A percentile compares a stretch with the other conserved stretches of the same genome.
Conservation (phyloP, 2,113 vertebrate genomes). For the Pardalotus punctatus region DNA sequence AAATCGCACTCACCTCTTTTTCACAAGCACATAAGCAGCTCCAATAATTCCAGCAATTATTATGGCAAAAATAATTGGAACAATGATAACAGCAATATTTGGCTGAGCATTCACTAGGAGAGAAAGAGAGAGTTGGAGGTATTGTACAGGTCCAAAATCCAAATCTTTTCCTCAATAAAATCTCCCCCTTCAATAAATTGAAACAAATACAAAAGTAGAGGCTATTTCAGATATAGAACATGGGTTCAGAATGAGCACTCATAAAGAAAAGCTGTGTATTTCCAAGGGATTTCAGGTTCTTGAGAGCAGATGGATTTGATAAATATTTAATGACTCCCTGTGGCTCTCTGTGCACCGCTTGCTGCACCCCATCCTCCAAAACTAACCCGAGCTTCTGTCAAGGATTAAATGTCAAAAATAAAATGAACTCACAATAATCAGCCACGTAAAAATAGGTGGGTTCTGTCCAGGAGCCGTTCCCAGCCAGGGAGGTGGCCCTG, state of each 20-base stretch:
- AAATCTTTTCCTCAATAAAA: neutral
- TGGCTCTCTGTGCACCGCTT: neutral
- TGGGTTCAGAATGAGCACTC: neutral
- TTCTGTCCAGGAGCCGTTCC: conserved; percentile 94
- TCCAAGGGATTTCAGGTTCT: neutral
- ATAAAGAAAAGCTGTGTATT: neutral
- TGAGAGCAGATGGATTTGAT: neutral
- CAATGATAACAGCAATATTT: conserved; percentile 84
- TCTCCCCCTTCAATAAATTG: neutral
- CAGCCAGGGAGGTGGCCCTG: conserved; percentile 91
- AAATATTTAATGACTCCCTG: neutral
- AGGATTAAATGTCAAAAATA: neutral
- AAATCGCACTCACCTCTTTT: conserved; percentile 82
- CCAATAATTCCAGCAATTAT: conserved; percentile 80
- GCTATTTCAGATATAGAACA: neutral
- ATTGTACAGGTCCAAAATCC: neutral
- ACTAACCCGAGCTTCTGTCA: neutral
- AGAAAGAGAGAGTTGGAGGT: neutral
- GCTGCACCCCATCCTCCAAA: neutral
- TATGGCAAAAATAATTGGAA: conserved; percentile 84
- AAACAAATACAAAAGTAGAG: neutral
- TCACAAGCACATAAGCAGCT: conserved; percentile 81
- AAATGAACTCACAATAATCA: conserved; percentile 80
- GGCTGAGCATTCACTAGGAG: conserved; percentile 77
- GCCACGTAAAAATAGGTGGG: conserved; percentile 86